Conservation (phyloP, 2,888 invertebrate genomes). For the Erebia ligea region DNA sequence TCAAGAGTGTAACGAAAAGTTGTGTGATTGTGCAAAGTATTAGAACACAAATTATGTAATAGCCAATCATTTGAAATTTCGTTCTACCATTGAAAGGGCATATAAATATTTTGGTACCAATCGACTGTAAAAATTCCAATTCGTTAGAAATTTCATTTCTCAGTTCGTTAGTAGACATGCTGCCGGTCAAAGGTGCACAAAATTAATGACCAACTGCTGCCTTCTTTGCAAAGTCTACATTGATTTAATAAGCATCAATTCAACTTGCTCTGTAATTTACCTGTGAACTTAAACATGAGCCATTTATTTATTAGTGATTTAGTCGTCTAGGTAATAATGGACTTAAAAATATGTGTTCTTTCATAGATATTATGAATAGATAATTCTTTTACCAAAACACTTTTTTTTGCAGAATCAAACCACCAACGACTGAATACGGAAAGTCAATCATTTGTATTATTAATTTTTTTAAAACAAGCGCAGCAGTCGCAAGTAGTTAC, state of each 20-base stretch:
- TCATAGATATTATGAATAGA: no score
- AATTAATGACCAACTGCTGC: background rate
- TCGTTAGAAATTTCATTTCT: slow-evolving; percentile 52
- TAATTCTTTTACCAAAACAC: no score
- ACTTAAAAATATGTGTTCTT: background rate
- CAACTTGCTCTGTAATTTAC: slow-evolving; percentile 18
- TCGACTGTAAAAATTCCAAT: slow-evolving; percentile 53
- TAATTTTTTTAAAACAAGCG: no score
- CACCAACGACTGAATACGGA: no score
- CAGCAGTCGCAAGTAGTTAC: no score
- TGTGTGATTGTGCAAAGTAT: slow-evolving; percentile 56
- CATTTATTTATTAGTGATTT: background rate
- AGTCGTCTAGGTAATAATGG: background rate
- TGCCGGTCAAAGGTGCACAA: slow-evolving; percentile 3
- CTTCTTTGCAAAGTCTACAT: slow-evolving; percentile 4
- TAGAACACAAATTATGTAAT: slow-evolving; percentile 47
- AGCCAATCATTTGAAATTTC: slow-evolving; percentile 49
- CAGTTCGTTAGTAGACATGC: slow-evolving; percentile 44
- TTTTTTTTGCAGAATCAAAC: no score
- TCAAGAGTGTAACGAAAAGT: slow-evolving; percentile 54
- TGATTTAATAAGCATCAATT: slow-evolving; percentile 14
- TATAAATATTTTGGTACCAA: slow-evolving; percentile 58
- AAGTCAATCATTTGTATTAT: no score
- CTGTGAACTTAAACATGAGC: background rate
- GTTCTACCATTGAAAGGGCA: slow-evolving; percentile 59